Percentiles rank a stretch among this genome's conserved stretches.
These are phyloP conservation scores for Antigone vipio DNA, from an alignment of 2,113 vertebrate genomes.

Conservation along the genomic window DNA sequence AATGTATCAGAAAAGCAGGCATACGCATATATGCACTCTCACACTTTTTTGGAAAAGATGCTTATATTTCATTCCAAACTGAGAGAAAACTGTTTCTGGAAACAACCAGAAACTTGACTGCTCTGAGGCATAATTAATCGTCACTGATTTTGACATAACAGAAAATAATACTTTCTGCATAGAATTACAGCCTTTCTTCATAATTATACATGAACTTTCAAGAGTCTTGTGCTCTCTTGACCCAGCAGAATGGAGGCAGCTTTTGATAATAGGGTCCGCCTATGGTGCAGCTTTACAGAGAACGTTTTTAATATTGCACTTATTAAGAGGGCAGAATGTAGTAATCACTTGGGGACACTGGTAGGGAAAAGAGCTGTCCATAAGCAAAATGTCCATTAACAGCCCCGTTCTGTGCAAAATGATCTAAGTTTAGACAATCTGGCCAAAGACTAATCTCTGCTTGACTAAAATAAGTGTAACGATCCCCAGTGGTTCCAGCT, in stretches of 20 bases:
- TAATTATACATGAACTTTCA: background rate
- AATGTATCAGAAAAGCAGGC: background rate
- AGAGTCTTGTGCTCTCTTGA: background rate
- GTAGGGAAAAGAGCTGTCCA: background rate
- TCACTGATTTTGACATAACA: background rate
- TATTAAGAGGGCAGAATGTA: background rate
- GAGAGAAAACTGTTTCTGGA: background rate
- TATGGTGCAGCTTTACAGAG: background rate
- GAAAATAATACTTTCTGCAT: background rate
- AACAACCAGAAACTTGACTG: background rate
- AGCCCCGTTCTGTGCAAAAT: background rate
- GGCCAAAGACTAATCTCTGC: background rate
- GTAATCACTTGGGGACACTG: background rate
- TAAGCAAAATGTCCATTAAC: background rate
- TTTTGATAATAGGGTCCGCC: background rate
- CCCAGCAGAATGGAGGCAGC: background rate
- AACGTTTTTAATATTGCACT: background rate
- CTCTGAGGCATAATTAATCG: background rate
- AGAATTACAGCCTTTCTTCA: background rate
- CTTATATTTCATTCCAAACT: background rate
- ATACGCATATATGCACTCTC: fast-evolving
- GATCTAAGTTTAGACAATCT: background rate
- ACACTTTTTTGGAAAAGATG: background rate
- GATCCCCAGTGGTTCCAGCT: background rate
- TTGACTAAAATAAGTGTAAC: background rate